Evolutionary conservation across 2,113 vertebrate species (phyloP).

Genomic region (Copsychus sechellarum): DNA sequence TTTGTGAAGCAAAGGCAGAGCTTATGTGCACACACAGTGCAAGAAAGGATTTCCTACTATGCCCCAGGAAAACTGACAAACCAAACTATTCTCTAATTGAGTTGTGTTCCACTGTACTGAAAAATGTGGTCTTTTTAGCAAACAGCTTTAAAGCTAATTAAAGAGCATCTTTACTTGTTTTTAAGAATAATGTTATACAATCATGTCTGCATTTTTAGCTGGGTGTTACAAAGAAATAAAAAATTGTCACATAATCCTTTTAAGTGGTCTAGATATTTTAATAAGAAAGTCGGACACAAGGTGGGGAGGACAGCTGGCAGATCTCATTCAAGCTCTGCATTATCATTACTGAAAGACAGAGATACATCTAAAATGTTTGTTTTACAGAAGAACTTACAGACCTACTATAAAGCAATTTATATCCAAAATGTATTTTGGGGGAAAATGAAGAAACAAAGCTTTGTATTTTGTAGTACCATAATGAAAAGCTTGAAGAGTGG

Average conservation of each 20-base stretch:
- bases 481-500: not conserved
- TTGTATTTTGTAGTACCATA: not conserved
- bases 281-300: not conserved
- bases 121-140: conserved; percentile 35
- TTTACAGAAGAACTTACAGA: not conserved
- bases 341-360: not conserved
- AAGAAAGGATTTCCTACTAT: conserved; percentile 64
- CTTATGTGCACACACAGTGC: conserved; percentile 23
- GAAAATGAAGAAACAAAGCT: not conserved
- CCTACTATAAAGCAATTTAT: not conserved
- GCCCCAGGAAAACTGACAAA: conserved; percentile 67
- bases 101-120: conserved; percentile 38
- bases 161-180: conserved; percentile 8
- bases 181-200: conserved; percentile 14
- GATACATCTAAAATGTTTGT: not conserved
- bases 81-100: conserved; percentile 53
- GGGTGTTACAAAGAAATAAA: not conserved
- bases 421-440: not conserved
- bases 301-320: not conserved
- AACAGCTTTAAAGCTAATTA: conserved; percentile 38
- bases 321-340: not conserved
- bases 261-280: not conserved
- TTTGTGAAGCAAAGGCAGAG: conserved; percentile 58
- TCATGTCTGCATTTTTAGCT: not conserved
- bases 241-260: not conserved